Percentiles rank a stretch among this genome's conserved stretches.
phyloP scores from a whole-genome alignment of 2,113 vertebrate genomes.

The Mormoops blainvillei region DNA sequence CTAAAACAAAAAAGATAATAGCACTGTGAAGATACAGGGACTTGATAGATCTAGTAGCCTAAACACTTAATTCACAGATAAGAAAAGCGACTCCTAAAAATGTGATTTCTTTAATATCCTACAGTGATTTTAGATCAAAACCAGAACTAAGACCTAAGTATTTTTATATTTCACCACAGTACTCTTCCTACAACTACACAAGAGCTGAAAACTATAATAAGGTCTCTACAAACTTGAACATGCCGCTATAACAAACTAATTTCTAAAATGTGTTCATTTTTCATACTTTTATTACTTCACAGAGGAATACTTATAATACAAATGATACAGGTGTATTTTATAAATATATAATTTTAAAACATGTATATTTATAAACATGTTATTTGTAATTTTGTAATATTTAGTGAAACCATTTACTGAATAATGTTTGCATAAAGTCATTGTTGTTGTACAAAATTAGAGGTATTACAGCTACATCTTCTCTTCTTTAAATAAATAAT shows the following conservation, averaged over 20 bases:
- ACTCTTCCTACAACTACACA: background rate
- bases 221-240: background rate
- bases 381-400: background rate
- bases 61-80: background rate
- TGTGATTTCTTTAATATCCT: background rate
- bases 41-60: background rate
- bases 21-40: background rate
- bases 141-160: background rate
- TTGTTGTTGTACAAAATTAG: background rate
- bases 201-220: background rate
- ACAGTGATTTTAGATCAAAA: background rate
- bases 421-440: background rate
- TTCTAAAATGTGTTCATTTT: background rate
- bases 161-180: background rate
- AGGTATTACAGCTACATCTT: background rate
- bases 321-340: background rate
- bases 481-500: constrained; percentile 1
- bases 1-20: background rate
- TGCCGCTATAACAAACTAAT: background rate
- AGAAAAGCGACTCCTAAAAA: background rate
- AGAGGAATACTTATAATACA: background rate
- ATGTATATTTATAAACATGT: background rate
- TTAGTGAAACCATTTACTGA: background rate
- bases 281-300: background rate
- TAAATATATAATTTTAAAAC: background rate